Evolutionary conservation across 2,888 invertebrate genomes (phyloP).

Genomic region (Hemicrepidius hirtus): DNA sequence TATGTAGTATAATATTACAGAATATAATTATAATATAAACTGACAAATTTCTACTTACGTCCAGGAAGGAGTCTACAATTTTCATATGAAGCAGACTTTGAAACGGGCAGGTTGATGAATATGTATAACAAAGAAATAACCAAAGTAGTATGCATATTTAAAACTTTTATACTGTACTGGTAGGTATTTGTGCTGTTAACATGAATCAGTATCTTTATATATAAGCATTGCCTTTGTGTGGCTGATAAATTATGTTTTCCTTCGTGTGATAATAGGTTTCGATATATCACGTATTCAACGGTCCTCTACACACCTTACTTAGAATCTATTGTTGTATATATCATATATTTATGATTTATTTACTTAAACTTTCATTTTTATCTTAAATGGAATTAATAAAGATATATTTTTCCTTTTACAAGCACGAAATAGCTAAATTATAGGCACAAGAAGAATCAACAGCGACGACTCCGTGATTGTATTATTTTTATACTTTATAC

Average conservation of each 20-base stretch:
- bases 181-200: neutral
- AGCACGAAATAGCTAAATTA: no score
- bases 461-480: no score
- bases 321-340: neutral
- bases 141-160: neutral
- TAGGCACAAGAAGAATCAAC: no score
- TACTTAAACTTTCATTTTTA: neutral
- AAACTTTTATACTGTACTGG: no score
- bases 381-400: neutral
- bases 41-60: constrained; percentile 27
- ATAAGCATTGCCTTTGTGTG: neutral
- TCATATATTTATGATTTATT: neutral
- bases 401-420: no score
- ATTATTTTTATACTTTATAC: no score
- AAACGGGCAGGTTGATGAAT: neutral
- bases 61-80: constrained; percentile 39
- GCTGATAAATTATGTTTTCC: neutral
- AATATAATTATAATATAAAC: neutral
- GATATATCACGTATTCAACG: constrained; percentile 11
- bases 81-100: constrained; percentile 32
- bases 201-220: neutral
- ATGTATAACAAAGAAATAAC: neutral
- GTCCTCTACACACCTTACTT: neutral
- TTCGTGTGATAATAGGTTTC: constrained; percentile 11
- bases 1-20: neutral